Conservation (phyloP, 23 tunicate species). For the Pegea sp. region DNA sequence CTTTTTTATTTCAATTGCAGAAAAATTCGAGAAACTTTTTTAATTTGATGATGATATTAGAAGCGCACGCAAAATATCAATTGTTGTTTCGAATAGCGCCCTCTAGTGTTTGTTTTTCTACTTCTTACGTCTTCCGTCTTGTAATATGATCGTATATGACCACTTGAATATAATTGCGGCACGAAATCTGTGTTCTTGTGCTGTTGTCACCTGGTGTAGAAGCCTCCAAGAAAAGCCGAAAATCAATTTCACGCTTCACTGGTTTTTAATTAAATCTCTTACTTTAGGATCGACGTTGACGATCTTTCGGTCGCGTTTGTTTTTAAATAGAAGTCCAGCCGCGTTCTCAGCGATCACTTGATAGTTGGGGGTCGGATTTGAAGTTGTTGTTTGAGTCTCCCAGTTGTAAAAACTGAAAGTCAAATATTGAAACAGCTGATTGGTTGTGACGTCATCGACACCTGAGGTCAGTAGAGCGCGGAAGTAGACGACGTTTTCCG, state of each 20-base stretch:
- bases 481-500: conserved; percentile 83
- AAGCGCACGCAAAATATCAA: no score
- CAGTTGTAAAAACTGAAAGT: conserved; percentile 80
- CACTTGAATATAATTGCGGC: conserved; percentile 62
- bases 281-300: conserved; percentile 87
- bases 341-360: conserved; percentile 96
- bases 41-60: no score
- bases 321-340: conserved; percentile 83
- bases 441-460: not conserved
- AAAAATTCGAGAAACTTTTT: no score
- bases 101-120: no score
- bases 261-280: not conserved
- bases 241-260: not conserved
- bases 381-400: conserved; percentile 84
- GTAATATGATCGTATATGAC: conserved; percentile 97
- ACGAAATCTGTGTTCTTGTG: conserved; percentile 51
- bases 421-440: not conserved
- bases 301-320: conserved; percentile 83
- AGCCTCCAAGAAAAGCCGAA: conserved; percentile 15
- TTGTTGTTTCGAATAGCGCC: no score
- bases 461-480: conserved; percentile 87
- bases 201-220: conserved; percentile 87
- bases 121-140: conserved; percentile 81
- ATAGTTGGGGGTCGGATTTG: conserved; percentile 91
- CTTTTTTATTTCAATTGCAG: no score